Percentiles rank a stretch among this genome's conserved stretches.
phyloP scores from a whole-genome alignment of 2,113 vertebrate species.

The Myocastor coypus region DNA sequence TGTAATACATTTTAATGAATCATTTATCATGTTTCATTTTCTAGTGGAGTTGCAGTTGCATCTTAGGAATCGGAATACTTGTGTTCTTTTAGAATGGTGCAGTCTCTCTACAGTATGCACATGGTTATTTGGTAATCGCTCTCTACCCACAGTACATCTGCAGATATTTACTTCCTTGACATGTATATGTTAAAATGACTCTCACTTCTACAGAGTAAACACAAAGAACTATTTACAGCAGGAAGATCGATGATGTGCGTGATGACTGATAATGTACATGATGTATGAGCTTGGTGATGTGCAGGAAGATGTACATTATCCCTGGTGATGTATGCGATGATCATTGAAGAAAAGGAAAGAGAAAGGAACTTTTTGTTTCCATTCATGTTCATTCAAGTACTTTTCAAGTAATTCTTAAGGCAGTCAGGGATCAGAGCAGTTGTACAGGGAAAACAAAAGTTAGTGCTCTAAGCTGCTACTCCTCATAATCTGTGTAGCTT shows the following conservation, averaged over 20 bases:
- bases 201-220: background rate
- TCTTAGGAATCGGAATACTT: constrained; percentile 10
- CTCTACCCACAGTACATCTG: background rate
- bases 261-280: no score
- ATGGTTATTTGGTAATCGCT: constrained; percentile 43
- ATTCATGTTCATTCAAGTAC: background rate
- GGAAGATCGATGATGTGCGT: background rate
- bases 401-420: background rate
- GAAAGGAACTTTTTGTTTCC: background rate
- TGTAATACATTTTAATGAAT: constrained; percentile 22
- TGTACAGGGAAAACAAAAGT: background rate
- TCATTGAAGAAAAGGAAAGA: background rate
- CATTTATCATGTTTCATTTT: constrained; percentile 50
- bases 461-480: background rate
- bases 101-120: background rate
- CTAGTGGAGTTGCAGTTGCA: background rate
- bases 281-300: no score
- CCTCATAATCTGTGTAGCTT: background rate
- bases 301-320: no score
- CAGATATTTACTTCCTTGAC: background rate
- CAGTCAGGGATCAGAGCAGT: background rate
- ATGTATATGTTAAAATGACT: constrained; percentile 6
- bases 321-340: no score
- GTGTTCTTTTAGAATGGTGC: background rate
- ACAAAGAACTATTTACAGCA: background rate